Evolutionary conservation across 2,888 invertebrate species (phyloP), one percentile per base, ranked within the genome.

Genomic region (Sinelater perroti): DNA sequence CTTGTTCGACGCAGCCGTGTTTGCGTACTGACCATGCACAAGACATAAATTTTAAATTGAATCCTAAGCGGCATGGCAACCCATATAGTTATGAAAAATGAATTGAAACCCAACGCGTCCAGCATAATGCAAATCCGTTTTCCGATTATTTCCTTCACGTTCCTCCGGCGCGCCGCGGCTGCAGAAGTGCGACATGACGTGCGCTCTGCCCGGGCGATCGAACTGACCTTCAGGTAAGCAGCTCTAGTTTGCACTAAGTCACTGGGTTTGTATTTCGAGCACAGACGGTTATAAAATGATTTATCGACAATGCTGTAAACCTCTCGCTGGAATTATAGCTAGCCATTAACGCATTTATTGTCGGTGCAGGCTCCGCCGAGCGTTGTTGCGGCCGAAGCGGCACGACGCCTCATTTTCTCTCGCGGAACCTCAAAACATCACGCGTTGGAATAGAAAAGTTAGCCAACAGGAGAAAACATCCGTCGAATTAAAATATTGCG

Each of bases 1-100:
- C 46, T 52, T 46, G 47, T 35, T 52, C 36, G 35, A 47, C 50
- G 46, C 49, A 56, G 30, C 24, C 51, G 30, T 59, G 63, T 63
- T 63, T 63, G 61, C 49, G 55, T 56, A 61, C 61, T 59, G 59
- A 63, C 61, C 63, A 53, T 56, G 56, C 63, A 45, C 56, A 61
- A 61, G 59, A 55, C 47, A 63, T 63, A 61, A 61, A 61, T 56
- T 61, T 63, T 56, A 51, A 55, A 61, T 58, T 63, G 44, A 62
- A 67, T 40, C 50, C 64, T 60, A 47, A 59, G 20, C 67, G 68
- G 59, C 67, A 40, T 61, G 66, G 35, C 73, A 59, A 63, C 78
- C 38, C 77, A 71, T 53, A 77, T 77, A 61, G 52, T 46, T 30
- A 38, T 46, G 38, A 46, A 54, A 54, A 54, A 35, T 42, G 36